Base-by-base conservation (phyloP, 2,113 vertebrate genomes). In the Chaetops frenatus region DNA sequence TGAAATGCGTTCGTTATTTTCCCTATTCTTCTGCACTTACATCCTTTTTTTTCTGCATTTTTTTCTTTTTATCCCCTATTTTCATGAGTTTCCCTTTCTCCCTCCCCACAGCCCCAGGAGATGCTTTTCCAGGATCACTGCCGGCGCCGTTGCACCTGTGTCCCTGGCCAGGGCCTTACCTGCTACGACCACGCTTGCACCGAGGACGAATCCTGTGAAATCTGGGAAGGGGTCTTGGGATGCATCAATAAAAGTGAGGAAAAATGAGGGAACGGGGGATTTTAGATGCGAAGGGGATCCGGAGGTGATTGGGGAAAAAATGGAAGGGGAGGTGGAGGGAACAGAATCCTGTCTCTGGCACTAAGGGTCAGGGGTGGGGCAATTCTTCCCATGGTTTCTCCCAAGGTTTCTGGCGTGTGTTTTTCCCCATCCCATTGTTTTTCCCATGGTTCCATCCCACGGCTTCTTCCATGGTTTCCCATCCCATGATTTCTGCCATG, bases 191-290 rank as follows among this genome's bases (percentile, higher is more conserved):
- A 98, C 70, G 64, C 86, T 48, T 99, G 99, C 65, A 71, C 94
- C 3, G 36, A 86, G 0, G 97, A 87, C 2, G 97, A 98, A 29
- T 93, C 90, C 56, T 99, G 99, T 10, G 70, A 98, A 86, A 65
- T 98, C 66, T 82, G 18, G 7, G 97, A 96, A 4, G 98, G 97
- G 14, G 13, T 97, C 53, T 86, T 96, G 85, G 95, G 72, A 62
- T 99, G 98, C 48, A 22, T 98, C 91, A 93, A 97, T 40, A 97
- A 92, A 98, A 98, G 99, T 98, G 95, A 97, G 71, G 71, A 36
- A 42, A 28, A 64, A 15, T 3, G 44, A n/a, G 31, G 35, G 47
- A 2, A 36, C 36, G n/a, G 17, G 6, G 9, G 12, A 4, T 36
- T 27, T 85, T 8, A 25, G 29, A 54, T 29, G 7, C 2, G 2